Evolutionary conservation across 2,797 vertebrate species (phyloP).

Genomic region (Mionectes olivaceus): DNA sequence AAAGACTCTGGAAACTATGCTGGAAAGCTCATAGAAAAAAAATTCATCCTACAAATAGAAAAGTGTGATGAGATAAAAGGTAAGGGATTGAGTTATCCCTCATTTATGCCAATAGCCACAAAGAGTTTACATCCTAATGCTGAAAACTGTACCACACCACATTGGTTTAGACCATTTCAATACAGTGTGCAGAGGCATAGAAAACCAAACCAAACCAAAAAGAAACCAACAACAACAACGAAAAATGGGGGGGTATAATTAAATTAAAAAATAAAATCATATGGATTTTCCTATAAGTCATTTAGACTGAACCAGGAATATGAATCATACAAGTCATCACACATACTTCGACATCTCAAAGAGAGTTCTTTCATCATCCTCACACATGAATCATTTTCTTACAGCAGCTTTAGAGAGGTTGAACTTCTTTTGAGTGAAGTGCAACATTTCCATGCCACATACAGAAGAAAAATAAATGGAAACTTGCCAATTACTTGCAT

Average conservation of each 20-base stretch:
- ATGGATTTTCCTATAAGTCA: neutral
- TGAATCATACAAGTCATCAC: neutral
- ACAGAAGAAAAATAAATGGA: constrained; percentile 13
- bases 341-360: neutral
- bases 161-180: neutral
- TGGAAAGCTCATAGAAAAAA: neutral
- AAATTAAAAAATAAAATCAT: constrained; percentile 6
- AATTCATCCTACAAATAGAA: neutral
- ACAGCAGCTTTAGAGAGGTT: neutral
- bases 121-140: neutral
- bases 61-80: neutral
- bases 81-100: neutral
- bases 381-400: neutral
- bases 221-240: no score
- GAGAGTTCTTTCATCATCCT: neutral
- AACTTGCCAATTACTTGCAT: neutral
- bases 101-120: neutral
- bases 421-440: neutral
- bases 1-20: neutral
- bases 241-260: neutral
- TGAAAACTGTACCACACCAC: neutral
- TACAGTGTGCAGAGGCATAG: neutral
- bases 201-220: neutral
- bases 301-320: constrained; percentile 33
- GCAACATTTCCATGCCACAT: neutral